Evolutionary conservation across 2,113 vertebrate species (phyloP).

Genomic region (Dasyprocta punctata): DNA sequence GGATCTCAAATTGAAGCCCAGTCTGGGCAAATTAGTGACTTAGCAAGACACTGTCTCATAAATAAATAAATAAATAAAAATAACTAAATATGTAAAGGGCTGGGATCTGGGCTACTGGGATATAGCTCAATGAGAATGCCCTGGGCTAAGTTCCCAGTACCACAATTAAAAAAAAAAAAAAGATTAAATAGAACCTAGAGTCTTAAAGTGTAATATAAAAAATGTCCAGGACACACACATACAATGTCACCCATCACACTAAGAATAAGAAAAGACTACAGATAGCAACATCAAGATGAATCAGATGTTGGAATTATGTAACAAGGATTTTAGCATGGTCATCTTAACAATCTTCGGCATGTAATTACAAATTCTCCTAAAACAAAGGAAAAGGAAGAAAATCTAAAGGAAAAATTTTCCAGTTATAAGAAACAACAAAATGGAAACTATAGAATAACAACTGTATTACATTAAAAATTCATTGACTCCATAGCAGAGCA

Average conservation of each 20-base stretch:
- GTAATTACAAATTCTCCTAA: background rate
- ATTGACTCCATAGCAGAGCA: background rate
- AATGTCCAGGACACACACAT: background rate
- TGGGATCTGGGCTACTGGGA: too few relatives aligned
- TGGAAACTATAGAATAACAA: constrained; percentile 9
- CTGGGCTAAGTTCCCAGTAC: background rate
- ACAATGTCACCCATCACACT: background rate
- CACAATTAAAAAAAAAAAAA: background rate
- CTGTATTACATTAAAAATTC: background rate
- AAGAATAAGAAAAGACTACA: background rate
- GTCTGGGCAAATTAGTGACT: too few relatives aligned
- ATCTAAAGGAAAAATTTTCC: background rate
- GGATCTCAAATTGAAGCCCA: too few relatives aligned
- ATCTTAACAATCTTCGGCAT: background rate
- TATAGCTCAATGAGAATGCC: background rate
- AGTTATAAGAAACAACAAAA: background rate
- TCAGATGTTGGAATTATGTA: background rate
- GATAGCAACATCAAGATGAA: background rate
- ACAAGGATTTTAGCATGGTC: background rate
- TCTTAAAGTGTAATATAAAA: background rate
- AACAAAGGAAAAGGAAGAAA: constrained; percentile 8
- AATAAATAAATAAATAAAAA: too few relatives aligned
- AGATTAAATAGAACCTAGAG: background rate
- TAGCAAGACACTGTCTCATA: background rate
- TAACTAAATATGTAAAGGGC: background rate